Evolutionary conservation across 2,797 vertebrate species (phyloP), one percentile per base, ranked within the genome.

Genomic region (Chaetophractus vellerosus): DNA sequence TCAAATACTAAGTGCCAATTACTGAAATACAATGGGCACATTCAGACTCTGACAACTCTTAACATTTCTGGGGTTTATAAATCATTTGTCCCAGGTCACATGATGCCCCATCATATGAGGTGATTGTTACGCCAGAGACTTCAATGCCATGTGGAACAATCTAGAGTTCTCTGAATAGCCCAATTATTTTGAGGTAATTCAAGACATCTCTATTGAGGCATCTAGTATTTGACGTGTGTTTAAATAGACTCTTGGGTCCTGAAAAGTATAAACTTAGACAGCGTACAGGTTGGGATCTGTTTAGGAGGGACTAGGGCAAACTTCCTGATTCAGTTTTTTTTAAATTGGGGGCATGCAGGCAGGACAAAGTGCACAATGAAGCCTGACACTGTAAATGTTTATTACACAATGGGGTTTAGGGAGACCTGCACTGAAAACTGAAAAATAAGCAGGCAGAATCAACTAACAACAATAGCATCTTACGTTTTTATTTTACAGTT

Each of bases 31-130:
- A 98, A 98, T 97, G 97, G 97, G 81, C 90, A 97, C 97, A 98
- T 98, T 98, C 97, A 98, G 86, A 78, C 86, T 97, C 95, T 98
- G 97, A 98, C 98, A 98, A 96, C 95, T 96, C 95, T 97, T 97
- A 96, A 97, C 96, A 95, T 92, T 87, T 94, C 89, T 97, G 92
- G 48, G 78, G 96, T 98, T 98, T 97, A 74, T 89, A 96, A 97
- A 97, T 83, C 68, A 1, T 98, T 98, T 98, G 93, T 98, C 96
- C 95, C 85, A 48, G 92, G 96, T 97, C 95, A 98, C 96, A 68
- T 97, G 95, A 96, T 93, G 92, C 91, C 85, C 97, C 93, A 88
- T 98, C 96, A 97, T 33, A 83, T 90, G 96, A 98, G 97, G 92
- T 85, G 83, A 90, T 96, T 92, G 88, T 97, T 98, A 82, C 48